Evolutionary conservation across 2,797 vertebrate genomes (phyloP).

Genomic region (Halcyon chelicuti): DNA sequence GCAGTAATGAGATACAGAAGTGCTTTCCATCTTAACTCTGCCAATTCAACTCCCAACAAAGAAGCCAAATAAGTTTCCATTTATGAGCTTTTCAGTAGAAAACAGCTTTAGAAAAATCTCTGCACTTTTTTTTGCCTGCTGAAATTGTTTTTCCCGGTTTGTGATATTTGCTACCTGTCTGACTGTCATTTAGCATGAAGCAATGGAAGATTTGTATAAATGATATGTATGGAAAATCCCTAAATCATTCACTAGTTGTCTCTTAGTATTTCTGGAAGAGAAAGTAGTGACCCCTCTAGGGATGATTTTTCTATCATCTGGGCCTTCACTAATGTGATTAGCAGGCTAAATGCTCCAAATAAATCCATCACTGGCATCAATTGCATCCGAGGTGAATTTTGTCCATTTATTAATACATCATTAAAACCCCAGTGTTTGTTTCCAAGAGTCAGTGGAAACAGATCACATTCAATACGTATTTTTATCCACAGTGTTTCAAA

Average conservation of each 20-base stretch:
- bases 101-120: constrained; percentile 6
- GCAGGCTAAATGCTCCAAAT: constrained; percentile 27
- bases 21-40: constrained; percentile 44
- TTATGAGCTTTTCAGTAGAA: constrained; percentile 32
- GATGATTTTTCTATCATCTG: constrained; percentile 16
- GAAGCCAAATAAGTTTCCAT: constrained; percentile 46
- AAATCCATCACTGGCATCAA: constrained; percentile 2
- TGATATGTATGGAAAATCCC: not conserved
- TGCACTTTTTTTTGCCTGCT: not conserved
- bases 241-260: not conserved
- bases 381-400: not conserved
- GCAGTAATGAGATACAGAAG: constrained; percentile 40
- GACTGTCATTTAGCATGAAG: constrained; percentile 25
- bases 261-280: constrained; percentile 3
- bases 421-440: not conserved
- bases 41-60: constrained; percentile 30
- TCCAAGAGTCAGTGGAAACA: not conserved
- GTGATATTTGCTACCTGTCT: constrained; percentile 37
- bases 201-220: constrained; percentile 33
- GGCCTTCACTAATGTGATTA: constrained; percentile 38
- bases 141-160: not conserved
- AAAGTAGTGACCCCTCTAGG: not conserved
- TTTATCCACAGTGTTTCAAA: not conserved
- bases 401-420: not conserved
- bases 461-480: not conserved